Evolutionary conservation across 2,113 vertebrate species (phyloP).

Genomic region (Gadus macrocephalus): DNA sequence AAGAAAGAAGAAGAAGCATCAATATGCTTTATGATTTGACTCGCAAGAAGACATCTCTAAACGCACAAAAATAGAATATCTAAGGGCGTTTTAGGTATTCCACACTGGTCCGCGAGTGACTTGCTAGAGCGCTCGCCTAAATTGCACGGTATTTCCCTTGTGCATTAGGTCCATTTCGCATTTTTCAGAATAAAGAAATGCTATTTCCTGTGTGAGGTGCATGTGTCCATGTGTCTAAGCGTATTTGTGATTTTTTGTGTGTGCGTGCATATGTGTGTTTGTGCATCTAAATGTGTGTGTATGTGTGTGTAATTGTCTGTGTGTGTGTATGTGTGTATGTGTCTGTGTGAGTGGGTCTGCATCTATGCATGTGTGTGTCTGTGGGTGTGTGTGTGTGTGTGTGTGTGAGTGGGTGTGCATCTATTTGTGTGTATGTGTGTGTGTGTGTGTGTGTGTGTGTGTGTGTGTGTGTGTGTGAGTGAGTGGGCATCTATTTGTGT

Average conservation of each 20-base stretch:
- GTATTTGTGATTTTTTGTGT: no score
- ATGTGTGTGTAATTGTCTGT: no score
- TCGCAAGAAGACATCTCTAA: slow-evolving; percentile 56
- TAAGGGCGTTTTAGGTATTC: slow-evolving; percentile 50
- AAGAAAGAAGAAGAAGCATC: slow-evolving; percentile 37
- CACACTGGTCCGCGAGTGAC: slow-evolving; percentile 50
- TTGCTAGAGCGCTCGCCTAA: slow-evolving; percentile 62
- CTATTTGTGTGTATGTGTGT: neutral
- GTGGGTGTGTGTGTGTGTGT: neutral
- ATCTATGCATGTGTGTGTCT: neutral
- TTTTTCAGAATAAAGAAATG: slow-evolving; percentile 42
- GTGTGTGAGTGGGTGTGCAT: neutral
- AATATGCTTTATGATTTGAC: slow-evolving; percentile 53
- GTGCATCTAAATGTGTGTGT: no score
- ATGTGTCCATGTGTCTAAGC: neutral
- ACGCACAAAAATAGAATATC: slow-evolving; percentile 31
- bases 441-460: neutral
- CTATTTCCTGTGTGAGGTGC: slow-evolving; percentile 24
- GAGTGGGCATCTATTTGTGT: no score
- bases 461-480: no score
- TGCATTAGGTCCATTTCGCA: slow-evolving; percentile 62
- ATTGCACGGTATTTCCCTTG: slow-evolving; percentile 65
- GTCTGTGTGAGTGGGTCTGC: neutral
- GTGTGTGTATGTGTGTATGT: neutral
- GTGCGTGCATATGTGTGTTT: no score